phyloP scores from a whole-genome alignment of 2,797 vertebrate genomes.

The Meda fulgida region DNA sequence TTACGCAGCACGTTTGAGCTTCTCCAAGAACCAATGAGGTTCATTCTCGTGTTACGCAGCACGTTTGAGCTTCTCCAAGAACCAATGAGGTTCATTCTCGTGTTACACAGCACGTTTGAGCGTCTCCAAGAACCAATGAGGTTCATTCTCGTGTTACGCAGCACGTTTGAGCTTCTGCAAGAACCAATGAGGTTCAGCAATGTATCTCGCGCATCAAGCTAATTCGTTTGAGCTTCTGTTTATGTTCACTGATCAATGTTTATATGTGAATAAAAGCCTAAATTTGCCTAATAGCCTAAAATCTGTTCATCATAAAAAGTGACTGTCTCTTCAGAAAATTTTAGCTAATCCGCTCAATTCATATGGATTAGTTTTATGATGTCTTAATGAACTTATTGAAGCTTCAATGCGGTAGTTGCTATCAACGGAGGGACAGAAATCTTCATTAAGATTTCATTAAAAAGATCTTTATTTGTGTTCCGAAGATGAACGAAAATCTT shows the following conservation, averaged over 20 bases:
- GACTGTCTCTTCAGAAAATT: background rate
- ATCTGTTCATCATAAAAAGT: background rate
- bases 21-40: no score
- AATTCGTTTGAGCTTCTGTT: background rate
- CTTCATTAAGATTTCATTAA: background rate
- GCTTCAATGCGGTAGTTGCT: background rate
- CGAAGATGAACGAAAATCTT: background rate
- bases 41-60: no score
- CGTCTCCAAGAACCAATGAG: no score
- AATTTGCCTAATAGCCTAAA: background rate
- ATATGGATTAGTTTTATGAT: background rate
- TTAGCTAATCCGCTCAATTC: background rate
- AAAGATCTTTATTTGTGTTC: background rate
- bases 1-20: no score
- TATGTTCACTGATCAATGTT: background rate
- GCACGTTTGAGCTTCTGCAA: no score
- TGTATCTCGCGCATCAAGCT: no score
- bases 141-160: no score
- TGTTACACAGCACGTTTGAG: no score
- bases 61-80: no score
- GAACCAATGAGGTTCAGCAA: no score
- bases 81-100: no score
- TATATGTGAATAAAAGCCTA: background rate
- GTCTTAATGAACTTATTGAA: background rate
- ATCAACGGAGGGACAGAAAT: background rate